A percentile compares a stretch with the other conserved stretches of the same genome.
Evolutionary conservation across 2,797 vertebrate species (phyloP).

Genomic region (Emys orbicularis): DNA sequence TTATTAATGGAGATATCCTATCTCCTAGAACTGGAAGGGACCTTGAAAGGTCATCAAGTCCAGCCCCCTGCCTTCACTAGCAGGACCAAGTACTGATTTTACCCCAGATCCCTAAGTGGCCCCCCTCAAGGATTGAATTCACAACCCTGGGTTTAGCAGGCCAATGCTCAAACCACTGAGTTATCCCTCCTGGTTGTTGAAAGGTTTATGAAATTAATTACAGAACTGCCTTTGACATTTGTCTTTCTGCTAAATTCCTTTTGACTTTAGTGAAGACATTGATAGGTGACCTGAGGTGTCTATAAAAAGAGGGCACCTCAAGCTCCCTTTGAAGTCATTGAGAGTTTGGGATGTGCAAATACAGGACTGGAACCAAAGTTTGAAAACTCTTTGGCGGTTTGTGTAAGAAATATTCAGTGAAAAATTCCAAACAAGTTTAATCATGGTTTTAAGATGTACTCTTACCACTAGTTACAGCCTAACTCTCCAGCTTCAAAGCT

Average conservation of each 20-base stretch:
- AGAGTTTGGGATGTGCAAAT: neutral
- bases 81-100: too few species aligned
- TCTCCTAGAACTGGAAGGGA: too few species aligned
- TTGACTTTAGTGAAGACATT: constrained; percentile 3
- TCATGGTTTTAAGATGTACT: neutral
- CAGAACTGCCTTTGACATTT: constrained; percentile 4
- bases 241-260: constrained; percentile 18
- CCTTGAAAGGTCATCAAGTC: too few species aligned
- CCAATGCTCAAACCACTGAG: too few species aligned
- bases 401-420: neutral
- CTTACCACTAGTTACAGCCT: neutral
- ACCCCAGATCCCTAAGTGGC: too few species aligned
- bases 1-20: too few species aligned
- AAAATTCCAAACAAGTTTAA: neutral
- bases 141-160: too few species aligned
- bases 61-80: too few species aligned
- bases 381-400: neutral
- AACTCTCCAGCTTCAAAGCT: accelerated
- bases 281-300: constrained; percentile 14
- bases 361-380: neutral
- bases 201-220: constrained; percentile 31
- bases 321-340: neutral
- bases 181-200: too few species aligned
- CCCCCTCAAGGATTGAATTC: too few species aligned
- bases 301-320: neutral